These are phyloP conservation scores for Drosophila athabasca DNA, from an alignment of 1,140 invertebrate genomes.

Conservation along the genomic window DNA sequence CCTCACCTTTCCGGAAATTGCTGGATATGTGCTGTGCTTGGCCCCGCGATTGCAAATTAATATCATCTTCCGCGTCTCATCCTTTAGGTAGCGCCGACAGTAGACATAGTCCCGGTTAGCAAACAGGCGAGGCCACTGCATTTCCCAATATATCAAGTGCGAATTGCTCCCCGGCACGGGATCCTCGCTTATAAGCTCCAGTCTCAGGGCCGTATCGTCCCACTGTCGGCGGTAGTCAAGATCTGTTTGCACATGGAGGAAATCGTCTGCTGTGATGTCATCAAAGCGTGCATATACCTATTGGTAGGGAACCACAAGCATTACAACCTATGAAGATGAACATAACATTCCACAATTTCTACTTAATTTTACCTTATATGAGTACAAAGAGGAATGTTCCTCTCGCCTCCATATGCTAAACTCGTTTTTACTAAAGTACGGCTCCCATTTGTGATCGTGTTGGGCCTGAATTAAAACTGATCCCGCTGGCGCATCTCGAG, in stretches of 20 bases:
- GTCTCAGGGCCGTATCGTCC: conserved; percentile 90
- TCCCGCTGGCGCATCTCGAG: conserved; percentile 55
- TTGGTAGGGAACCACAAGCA: no score
- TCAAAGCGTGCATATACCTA: conserved; percentile 90
- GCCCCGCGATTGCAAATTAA: conserved; percentile 84
- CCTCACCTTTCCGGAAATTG: conserved; percentile 83
- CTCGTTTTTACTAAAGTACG: conserved; percentile 91
- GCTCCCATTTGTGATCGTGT: conserved; percentile 87
- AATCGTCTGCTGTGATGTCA: conserved; percentile 91
- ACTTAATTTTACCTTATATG: conserved; percentile 88
- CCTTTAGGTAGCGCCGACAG: conserved; percentile 88
- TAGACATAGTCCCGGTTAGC: conserved; percentile 95
- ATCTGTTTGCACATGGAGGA: conserved; percentile 92
- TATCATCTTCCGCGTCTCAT: conserved; percentile 84
- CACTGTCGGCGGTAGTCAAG: conserved; percentile 90
- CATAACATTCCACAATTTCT: background rate
- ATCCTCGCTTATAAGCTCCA: conserved; percentile 89
- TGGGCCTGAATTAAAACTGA: conserved; percentile 80
- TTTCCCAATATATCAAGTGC: conserved; percentile 94
- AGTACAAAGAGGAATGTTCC: conserved; percentile 87
- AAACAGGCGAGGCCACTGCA: conserved; percentile 93
- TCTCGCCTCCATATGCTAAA: conserved; percentile 92
- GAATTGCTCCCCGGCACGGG: conserved; percentile 85
- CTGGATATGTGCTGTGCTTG: conserved; percentile 80
- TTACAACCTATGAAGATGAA: background rate